Conservation (phyloP, 2,797 vertebrate genomes). For the Nasua narica region DNA sequence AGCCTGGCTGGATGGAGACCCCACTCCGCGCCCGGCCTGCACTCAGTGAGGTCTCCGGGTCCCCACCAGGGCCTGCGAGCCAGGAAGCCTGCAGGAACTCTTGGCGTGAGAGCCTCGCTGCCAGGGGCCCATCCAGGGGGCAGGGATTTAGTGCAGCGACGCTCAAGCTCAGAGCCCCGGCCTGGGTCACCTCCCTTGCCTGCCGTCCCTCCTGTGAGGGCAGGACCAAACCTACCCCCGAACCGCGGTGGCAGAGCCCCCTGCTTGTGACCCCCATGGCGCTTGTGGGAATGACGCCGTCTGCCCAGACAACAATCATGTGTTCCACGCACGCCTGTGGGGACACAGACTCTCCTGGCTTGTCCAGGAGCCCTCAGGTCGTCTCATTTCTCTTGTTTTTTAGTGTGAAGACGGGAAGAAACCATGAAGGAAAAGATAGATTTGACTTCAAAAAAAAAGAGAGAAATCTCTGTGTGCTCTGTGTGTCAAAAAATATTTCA, state of each 20-base stretch:
- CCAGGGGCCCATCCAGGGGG: not conserved
- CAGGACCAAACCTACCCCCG: not conserved
- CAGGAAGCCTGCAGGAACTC: not conserved
- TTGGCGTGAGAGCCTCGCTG: not conserved
- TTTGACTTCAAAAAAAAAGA: not conserved
- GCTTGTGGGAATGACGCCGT: accelerated
- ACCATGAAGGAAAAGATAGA: not conserved
- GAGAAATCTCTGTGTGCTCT: not conserved
- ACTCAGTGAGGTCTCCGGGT: not conserved
- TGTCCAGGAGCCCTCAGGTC: not conserved
- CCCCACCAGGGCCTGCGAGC: not conserved
- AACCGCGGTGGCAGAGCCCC: too few species aligned
- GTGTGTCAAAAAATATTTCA: not conserved
- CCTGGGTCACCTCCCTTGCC: not conserved
- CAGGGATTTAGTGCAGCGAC: not conserved
- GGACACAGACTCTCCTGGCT: not conserved
- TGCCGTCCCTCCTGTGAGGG: not conserved
- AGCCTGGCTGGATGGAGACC: not conserved
- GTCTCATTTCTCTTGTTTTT: not conserved
- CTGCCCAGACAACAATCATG: not conserved
- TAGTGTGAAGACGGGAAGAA: not conserved
- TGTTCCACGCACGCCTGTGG: accelerated
- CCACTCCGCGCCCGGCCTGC: not conserved
- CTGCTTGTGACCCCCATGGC: not conserved
- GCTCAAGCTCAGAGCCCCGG: not conserved